Base-by-base conservation (phyloP, 2,888 invertebrate genomes). In the Trachelus tabidus region DNA sequence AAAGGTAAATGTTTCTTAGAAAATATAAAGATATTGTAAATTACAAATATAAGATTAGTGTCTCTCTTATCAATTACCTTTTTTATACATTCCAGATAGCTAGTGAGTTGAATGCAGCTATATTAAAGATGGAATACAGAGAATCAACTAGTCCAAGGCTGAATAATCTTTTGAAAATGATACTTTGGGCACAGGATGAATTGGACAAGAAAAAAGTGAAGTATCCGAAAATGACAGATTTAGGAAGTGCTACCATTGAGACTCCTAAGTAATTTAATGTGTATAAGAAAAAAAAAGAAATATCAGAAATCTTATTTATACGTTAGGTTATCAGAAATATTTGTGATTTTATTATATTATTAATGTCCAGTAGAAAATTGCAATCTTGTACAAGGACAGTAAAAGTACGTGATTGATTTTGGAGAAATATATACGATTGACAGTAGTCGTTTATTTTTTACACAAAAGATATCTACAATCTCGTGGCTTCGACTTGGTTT, bases 61-160 rank as follows among this genome's bases (percentile, higher is more conserved):
- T 73, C 68, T 30, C 12, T 33, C 31, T 69, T 31, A 23, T 68
- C 73, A 31, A 35, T 56, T 73, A 9, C 73, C 35, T 1, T 75
- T 73, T 82, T 69, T 75, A 79, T 80, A 68, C 79, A 83, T 90
- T 87, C 71, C 89, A 97, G 96, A 96, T 99, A 89, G 99, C 99
- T 34, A 98, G 98, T 93, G 98, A 99, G 93, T 93, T 99, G 31
- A 99, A 99, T 92, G 97, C 98, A 75, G 98, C 99, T n/a, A 98
- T 99, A 86, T 93, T 99, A 77, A 97, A 98, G 90, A 96, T 96
- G 93, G 98, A 99, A 91, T 97, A 98, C 88, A 95, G 96, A 90
- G 97, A 98, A 89, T 95, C 96, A 75, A 97, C 97, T 1, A 96
- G 97, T 79, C 98, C 98, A 3, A 96, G 98, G 90, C 93, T 99